A percentile compares a stretch with the other conserved stretches of the same genome.
phyloP scores from a whole-genome alignment of 2,797 vertebrate genomes.

The Phoxinus dragarum region DNA sequence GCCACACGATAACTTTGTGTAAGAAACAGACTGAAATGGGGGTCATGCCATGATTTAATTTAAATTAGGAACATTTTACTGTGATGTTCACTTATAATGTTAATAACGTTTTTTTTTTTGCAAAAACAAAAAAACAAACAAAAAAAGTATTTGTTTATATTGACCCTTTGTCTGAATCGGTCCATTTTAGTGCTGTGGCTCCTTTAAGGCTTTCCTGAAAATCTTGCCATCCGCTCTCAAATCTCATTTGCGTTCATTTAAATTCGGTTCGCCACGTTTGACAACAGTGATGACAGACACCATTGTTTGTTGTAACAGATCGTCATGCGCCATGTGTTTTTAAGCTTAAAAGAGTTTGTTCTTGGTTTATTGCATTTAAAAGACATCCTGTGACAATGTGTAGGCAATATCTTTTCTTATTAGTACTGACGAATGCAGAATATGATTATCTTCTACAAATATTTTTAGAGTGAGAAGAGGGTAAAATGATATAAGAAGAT shows the following conservation, averaged over 20 bases:
- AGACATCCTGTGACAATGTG: background rate
- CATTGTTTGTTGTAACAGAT: background rate
- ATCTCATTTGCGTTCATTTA: background rate
- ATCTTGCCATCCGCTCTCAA: background rate
- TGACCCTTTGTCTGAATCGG: background rate
- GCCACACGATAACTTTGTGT: background rate
- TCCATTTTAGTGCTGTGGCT: background rate
- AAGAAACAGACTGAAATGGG: background rate
- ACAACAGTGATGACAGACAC: background rate
- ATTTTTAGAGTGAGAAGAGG: background rate
- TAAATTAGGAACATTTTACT: background rate
- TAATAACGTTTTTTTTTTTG: background rate
- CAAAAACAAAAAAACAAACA: background rate
- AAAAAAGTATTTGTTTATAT: background rate
- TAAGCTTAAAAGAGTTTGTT: conserved; percentile 2
- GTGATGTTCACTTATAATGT: background rate
- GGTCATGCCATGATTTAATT: background rate
- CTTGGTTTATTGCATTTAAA: background rate
- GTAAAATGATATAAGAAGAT: background rate
- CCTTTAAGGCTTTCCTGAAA: background rate
- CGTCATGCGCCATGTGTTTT: background rate
- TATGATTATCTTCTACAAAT: background rate
- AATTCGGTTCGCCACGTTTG: background rate
- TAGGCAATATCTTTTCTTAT: background rate
- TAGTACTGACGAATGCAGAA: background rate